A percentile compares a stretch with the other conserved stretches of the same genome.
Evolutionary conservation across 1,140 invertebrate genomes (phyloP).

Genomic region (Mesaphorura yosii): DNA sequence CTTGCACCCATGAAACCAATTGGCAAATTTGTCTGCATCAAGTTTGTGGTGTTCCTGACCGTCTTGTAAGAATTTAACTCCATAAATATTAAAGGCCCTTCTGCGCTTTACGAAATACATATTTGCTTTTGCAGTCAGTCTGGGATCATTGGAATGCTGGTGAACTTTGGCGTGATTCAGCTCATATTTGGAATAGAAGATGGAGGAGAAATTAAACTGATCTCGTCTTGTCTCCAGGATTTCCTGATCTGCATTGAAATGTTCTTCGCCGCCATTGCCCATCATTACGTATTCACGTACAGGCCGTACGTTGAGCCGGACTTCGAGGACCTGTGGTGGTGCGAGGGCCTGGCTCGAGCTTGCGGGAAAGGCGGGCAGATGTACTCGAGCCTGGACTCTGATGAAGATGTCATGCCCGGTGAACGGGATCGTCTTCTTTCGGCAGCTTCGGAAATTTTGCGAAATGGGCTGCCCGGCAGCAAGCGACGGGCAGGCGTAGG

Average conservation of each 20-base stretch:
- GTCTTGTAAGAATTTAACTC: conserved; percentile 77
- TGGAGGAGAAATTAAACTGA: conserved; percentile 50
- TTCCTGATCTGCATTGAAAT: conserved; percentile 96
- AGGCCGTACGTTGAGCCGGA: conserved; percentile 60
- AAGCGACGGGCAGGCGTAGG: too few species aligned
- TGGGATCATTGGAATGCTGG: conserved; percentile 76
- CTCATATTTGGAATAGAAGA: conserved; percentile 54
- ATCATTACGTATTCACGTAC: conserved; percentile 89
- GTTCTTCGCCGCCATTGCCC: conserved; percentile 88
- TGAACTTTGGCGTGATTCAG: conserved; percentile 61
- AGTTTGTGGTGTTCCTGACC: conserved; percentile 93
- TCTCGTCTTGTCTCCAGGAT: conserved; percentile 71
- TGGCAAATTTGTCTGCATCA: conserved; percentile 92
- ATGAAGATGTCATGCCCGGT: too few species aligned
- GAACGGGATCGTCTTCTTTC: too few species aligned
- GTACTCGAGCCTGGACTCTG: too few species aligned
- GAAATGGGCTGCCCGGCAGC: too few species aligned
- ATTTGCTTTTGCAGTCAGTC: conserved; percentile 63
- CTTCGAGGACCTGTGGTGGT: too few species aligned
- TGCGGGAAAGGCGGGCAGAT: too few species aligned
- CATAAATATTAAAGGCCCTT: neutral
- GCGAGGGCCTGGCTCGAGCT: too few species aligned
- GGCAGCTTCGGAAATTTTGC: too few species aligned
- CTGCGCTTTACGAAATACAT: neutral
- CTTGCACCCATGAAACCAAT: conserved; percentile 82